These are phyloP conservation scores for Typhlichthys eigenmanni DNA, from an alignment of 2,797 vertebrate species.

Conservation along the genomic window DNA sequence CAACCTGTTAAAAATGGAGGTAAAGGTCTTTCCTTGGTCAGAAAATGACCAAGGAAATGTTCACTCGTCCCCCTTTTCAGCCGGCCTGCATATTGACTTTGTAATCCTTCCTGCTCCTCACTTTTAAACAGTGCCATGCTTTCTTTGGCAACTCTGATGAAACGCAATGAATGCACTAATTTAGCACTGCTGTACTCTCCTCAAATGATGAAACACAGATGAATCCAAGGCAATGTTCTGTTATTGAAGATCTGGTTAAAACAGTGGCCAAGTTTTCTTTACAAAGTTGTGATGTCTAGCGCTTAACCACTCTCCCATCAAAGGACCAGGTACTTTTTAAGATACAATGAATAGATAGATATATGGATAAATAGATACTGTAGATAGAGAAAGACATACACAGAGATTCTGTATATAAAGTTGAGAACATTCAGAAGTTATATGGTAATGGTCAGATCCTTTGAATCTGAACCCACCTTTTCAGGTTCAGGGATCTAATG, in stretches of 20 bases:
- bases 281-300: constrained; percentile 28
- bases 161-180: constrained; percentile 64
- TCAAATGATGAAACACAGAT: constrained; percentile 69
- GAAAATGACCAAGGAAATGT: no score
- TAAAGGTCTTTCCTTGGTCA: no score
- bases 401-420: background rate
- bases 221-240: constrained; percentile 56
- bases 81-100: background rate
- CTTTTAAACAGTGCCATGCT: constrained; percentile 4
- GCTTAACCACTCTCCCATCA: constrained; percentile 15
- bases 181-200: constrained; percentile 52
- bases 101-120: constrained; percentile 27
- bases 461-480: constrained; percentile 50
- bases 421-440: constrained; percentile 24
- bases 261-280: constrained; percentile 35
- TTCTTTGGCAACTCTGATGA: constrained; percentile 58
- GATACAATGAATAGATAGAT: constrained; percentile 16
- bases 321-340: constrained; percentile 30
- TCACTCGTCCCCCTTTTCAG: constrained; percentile 14
- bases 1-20: no score
- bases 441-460: constrained; percentile 25
- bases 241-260: constrained; percentile 31
- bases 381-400: constrained; percentile 12
- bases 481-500: constrained; percentile 69
- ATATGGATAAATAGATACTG: background rate